Base-by-base conservation (phyloP, 2,888 invertebrate species). In the Nomada ruficornis region DNA sequence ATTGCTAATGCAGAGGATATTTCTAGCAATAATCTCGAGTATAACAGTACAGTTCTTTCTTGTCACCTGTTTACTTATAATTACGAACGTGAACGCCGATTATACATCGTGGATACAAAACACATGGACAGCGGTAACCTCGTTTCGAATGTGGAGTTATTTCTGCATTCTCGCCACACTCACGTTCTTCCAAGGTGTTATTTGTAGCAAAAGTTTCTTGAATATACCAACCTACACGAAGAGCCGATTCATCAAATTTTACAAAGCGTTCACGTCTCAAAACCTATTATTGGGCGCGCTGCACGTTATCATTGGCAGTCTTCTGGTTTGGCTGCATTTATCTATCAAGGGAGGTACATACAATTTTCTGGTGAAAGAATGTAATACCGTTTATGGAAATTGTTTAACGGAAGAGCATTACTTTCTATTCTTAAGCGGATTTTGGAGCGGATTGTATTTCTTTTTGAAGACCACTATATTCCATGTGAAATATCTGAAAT, bases 141-240 rank as follows among this genome's bases (percentile, higher is more conserved):
- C 96, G 7, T 94, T 95, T 90, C 95, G 95, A 91, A 96, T 96
- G 93, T 96, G 96, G 94, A 91, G 96, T 0, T 96, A 96, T 87
- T 95, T 96, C 63, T 93, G 96, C 42, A 95, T 97, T 0, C 95
- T 97, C 23, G 94, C 95, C 15, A 91, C 94, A 42, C 95, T 96
- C 1, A 96, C 96, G 13, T 95, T 96, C 80, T 94, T 96, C 9
- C 97, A 97, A 94, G 96, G 97, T n/a, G 94, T 96, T 57, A 94
- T 96, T 52, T 96, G 96, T 90, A 96, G 96, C 63, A 96, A 96
- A 90, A 96, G 96, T 85, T 96, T 96, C 88, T 94, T 97, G 36
- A 94, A 95, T 26, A 95, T 95, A 67, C 94, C 95, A 54, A 94
- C 95, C 0, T 96, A 96, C 89, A 95, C 95, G 82, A 95, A 95